A percentile compares a stretch with the other conserved stretches of the same genome.
Conservation (phyloP, 1,140 invertebrate species). For the Rhizoglyphus robini region DNA sequence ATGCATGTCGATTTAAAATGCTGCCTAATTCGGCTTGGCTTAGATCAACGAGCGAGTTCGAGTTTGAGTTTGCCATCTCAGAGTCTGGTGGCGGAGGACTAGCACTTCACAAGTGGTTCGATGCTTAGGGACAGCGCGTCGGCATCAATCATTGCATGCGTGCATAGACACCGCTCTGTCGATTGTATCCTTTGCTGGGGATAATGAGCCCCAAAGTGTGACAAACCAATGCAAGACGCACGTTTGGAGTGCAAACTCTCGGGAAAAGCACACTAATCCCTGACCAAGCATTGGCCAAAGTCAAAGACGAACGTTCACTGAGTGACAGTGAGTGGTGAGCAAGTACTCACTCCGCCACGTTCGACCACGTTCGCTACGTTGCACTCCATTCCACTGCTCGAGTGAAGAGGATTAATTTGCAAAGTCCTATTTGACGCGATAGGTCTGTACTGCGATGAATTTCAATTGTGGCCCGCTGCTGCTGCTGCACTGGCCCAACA, state of each 20-base stretch:
- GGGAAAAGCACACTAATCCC: not conserved
- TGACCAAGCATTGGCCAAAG: not conserved
- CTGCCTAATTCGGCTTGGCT: too few relatives aligned
- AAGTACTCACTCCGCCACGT: too few relatives aligned
- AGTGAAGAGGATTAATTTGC: slow-evolving; percentile 12
- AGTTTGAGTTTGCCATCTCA: not conserved
- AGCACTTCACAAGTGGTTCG: not conserved
- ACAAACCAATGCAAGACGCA: slow-evolving; percentile 10
- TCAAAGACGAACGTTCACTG: not conserved
- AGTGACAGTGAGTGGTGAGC: not conserved
- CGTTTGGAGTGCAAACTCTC: not conserved
- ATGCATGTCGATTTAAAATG: too few relatives aligned
- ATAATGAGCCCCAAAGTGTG: slow-evolving; percentile 7
- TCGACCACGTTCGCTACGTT: not conserved
- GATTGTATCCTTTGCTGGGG: not conserved
- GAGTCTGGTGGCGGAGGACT: not conserved
- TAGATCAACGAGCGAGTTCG: too few relatives aligned
- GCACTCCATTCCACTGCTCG: not conserved
- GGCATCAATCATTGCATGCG: slow-evolving; percentile 8
- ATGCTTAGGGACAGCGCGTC: too few relatives aligned
- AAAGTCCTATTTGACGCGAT: slow-evolving; percentile 10
- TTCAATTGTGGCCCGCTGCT: not conserved
- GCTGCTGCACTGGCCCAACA: not conserved
- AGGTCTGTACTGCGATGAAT: not conserved
- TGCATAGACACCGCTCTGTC: not conserved